These are phyloP conservation scores for Ceryle rudis DNA, from an alignment of 2,797 vertebrate genomes.

Conservation along the genomic window DNA sequence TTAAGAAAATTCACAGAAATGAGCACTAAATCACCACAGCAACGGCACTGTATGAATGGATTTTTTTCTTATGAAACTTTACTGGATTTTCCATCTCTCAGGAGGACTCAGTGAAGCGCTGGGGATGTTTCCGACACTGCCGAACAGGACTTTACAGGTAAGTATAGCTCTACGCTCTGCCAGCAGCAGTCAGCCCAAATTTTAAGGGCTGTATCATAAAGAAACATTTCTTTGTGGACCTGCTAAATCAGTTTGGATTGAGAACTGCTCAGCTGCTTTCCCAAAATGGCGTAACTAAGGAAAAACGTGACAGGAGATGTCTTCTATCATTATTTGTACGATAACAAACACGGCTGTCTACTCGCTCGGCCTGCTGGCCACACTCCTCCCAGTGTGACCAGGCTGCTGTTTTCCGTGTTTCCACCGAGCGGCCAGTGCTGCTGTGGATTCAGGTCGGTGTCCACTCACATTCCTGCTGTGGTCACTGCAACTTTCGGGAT, in stretches of 20 bases:
- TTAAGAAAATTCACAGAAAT: conserved; percentile 57
- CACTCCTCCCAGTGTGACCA: not conserved
- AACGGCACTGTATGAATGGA: conserved; percentile 21
- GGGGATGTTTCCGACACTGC: not conserved
- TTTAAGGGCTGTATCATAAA: not conserved
- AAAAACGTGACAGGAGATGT: not conserved
- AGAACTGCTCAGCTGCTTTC: not conserved
- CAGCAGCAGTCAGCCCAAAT: not conserved
- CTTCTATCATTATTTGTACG: not conserved
- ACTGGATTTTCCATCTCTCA: not conserved
- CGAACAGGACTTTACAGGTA: not conserved
- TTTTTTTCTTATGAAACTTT: conserved; percentile 49
- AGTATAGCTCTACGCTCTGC: not conserved
- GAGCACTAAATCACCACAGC: conserved; percentile 47
- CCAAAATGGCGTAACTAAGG: not conserved
- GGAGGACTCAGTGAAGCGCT: not conserved
- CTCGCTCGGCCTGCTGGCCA: fast-evolving
- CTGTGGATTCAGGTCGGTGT: not conserved
- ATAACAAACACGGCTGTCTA: not conserved
- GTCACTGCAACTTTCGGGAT: not conserved
- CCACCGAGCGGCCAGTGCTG: fast-evolving
- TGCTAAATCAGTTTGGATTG: not conserved
- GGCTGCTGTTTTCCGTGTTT: not conserved
- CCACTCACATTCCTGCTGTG: not conserved
- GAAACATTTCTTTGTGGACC: not conserved